Percentiles rank a stretch among this genome's conserved stretches.
These are phyloP conservation scores for Sylvilagus floridanus DNA, from an alignment of 2,797 vertebrate species.

Conservation along the genomic window DNA sequence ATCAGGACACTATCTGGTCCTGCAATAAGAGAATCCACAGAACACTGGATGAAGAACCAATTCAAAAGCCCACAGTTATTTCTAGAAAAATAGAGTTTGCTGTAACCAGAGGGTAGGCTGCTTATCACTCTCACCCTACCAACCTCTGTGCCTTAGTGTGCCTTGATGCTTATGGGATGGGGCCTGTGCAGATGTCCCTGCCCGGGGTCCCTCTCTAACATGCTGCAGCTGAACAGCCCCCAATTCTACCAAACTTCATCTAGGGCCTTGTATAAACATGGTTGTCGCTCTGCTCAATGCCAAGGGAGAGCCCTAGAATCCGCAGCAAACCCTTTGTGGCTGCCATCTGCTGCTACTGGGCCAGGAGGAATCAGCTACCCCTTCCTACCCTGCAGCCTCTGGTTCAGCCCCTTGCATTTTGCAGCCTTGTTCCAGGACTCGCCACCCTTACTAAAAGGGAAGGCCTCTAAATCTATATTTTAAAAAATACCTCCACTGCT, in stretches of 20 bases:
- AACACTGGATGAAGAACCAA: background rate
- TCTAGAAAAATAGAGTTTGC: background rate
- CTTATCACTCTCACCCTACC: background rate
- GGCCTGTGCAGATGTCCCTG: background rate
- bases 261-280: background rate
- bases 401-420: background rate
- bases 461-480: background rate
- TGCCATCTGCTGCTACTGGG: background rate
- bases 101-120: background rate
- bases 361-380: background rate
- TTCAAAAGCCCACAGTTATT: background rate
- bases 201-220: background rate
- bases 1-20: background rate
- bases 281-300: background rate
- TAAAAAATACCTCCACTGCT: background rate
- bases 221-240: accelerated
- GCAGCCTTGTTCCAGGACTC: background rate
- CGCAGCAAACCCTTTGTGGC: background rate
- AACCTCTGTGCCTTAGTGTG: background rate
- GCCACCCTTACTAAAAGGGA: background rate
- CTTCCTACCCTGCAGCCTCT: background rate
- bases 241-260: background rate
- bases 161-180: accelerated
- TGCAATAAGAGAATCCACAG: background rate
- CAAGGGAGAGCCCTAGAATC: background rate